Base-by-base conservation (phyloP, 2,888 invertebrate genomes). In the Andricus curvator region DNA sequence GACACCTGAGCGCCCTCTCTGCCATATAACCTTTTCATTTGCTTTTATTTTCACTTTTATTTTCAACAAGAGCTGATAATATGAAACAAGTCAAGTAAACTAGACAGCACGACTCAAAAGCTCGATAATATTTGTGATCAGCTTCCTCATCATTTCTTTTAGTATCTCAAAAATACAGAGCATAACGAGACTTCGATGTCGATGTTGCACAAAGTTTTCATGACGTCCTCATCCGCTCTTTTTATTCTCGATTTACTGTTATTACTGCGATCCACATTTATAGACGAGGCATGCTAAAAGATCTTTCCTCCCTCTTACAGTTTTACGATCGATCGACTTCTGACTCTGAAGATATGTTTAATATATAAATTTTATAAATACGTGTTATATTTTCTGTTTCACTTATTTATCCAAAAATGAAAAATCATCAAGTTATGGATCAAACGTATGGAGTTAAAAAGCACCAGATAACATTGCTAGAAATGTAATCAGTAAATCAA, bases 171-270 rank as follows among this genome's bases (percentile, higher is more conserved):
- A 62, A 62, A 13, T 62, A 51, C 13, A 70, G 70, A 56, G 20
- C 13, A 25, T 22, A 13, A 13, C 25, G 25, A 11, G 15, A 13
- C 20, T 70, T 70, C 29, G 15, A 70, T 70, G 70, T 70, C 29
- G 51, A 70, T 56, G 20, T 56, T 70, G 29, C 51, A 20, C 8
- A 33, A 70, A 56, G 51, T 51, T 70, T 70, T 56, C 70, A 70
- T 56, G 70, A 70, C 70, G 8, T 70, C 51, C 9, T 51, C 51
- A 70, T 56, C 51, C 22, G 48, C 29, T 56, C 20, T 33, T 70
- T 51, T 70, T 70, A 70, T 56, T 70, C 29, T 70, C 51, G 51
- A 70, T 70, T 70, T 33, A 70, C 70, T 70, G 29, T 70, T 70
- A 70, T 70, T 70, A 70, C 70, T 51, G 51, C 29, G 29, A 70